Evolutionary conservation across 2,113 vertebrate genomes (phyloP), one percentile per base, ranked within the genome.

Genomic region (Sula dactylatra): DNA sequence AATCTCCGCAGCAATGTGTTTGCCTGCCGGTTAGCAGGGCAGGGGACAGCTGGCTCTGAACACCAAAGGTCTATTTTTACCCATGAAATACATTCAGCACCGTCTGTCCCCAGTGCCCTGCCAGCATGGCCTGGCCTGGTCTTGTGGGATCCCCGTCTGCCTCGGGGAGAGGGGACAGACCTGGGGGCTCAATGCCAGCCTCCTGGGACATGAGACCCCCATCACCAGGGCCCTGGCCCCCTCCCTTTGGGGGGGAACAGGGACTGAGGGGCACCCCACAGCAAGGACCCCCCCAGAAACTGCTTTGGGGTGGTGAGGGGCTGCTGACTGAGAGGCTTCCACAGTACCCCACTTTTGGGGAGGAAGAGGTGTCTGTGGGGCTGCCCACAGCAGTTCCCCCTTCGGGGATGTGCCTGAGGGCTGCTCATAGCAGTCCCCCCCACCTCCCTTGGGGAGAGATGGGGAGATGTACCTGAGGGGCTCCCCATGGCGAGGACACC

Each of bases 61-160:
- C 66, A 76, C 52, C 58, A 67, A 36, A 18, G 16, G 7, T 31
- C 90, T 95, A 87, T 92, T 95, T 94, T 88, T 96, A 92, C 5
- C 44, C 34, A 64, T 1, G 11, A 62, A 87, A 45, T 58, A 44
- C 3, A 26, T 27, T 32, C 77, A 65, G 38, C 29, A 14, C 44
- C 17, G 2, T 25, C 18, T 0, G 0, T 32, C 18, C 61, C 40
- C 6, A 0, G 4, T 32, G 59, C 19, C 54, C 76, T 79, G 89
- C 81, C 93, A 88, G 86, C 64, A 42, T 0, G 0, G 59, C 69
- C 69, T 29, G 40, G 44, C 29, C 34, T 58, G 45, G 87, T 40
- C 55, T 16, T 1, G 2, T 8, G 1, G 9, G 13, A 27, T 18
- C 17, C 10, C 50, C 0, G 0, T 8, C 34, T 16, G 69, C 2